Percentiles rank a stretch among this genome's conserved stretches.
These are phyloP conservation scores for Pantherophis guttatus DNA, from an alignment of 2,113 vertebrate species.

Conservation along the genomic window DNA sequence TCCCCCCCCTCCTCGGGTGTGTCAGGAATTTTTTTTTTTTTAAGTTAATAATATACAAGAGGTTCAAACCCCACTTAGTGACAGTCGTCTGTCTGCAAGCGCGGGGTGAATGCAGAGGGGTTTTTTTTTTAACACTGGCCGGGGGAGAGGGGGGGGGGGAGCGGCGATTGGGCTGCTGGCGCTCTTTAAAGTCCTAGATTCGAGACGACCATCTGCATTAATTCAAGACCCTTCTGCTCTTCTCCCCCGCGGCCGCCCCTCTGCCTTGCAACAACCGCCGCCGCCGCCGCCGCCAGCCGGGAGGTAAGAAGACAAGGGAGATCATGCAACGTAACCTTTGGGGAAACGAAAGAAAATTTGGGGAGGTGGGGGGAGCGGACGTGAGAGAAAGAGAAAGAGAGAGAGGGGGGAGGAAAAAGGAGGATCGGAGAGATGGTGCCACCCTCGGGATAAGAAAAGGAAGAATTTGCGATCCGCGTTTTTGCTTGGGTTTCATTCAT, in stretches of 20 bases:
- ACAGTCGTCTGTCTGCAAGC: conserved; percentile 72
- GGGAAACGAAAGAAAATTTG: neutral
- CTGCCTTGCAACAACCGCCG: conserved; percentile 55
- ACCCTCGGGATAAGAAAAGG: conserved; percentile 6
- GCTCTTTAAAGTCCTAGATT: conserved; percentile 48
- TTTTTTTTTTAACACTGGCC: conserved; percentile 23
- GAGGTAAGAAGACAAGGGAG: conserved; percentile 62
- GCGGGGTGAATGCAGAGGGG: conserved; percentile 61
- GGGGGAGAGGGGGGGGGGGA: conserved; percentile 15
- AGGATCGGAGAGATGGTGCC: neutral
- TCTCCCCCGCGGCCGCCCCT: conserved; percentile 17
- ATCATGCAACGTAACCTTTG: neutral
- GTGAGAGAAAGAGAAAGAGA: neutral
- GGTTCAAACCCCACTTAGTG: conserved; percentile 69
- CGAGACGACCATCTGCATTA: conserved; percentile 40
- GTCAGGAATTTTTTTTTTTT: conserved; percentile 49
- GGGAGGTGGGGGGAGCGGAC: neutral
- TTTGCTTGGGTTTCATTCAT: conserved; percentile 31
- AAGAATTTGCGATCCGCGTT: neutral
- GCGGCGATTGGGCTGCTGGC: conserved; percentile 18
- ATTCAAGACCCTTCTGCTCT: neutral
- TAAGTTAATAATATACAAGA: conserved; percentile 72
- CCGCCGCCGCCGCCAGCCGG: conserved; percentile 41
- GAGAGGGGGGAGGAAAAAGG: neutral
- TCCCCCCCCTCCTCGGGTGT: conserved; percentile 57